Conservation (phyloP, 2,888 invertebrate genomes). For the Halictus quadricinctus region DNA sequence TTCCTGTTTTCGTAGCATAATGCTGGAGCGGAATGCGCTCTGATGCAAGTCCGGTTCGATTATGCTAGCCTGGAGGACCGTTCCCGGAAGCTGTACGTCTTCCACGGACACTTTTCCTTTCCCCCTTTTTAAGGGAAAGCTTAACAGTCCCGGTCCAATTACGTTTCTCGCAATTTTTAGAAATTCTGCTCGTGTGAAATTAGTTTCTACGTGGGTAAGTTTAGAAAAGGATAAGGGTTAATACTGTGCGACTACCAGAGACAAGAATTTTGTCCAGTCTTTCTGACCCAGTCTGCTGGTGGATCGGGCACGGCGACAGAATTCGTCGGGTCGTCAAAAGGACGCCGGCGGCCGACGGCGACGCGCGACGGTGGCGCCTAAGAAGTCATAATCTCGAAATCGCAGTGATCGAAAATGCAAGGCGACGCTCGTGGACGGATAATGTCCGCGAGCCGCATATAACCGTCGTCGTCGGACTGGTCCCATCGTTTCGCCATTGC, state of each 20-base stretch:
- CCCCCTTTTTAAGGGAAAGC: slow-evolving; percentile 5
- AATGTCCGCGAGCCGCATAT: slow-evolving; percentile 28
- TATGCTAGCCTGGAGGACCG: not conserved
- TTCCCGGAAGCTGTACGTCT: slow-evolving; percentile 42
- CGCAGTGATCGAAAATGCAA: slow-evolving; percentile 42
- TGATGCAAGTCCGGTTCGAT: slow-evolving; percentile 32
- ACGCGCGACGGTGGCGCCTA: slow-evolving; percentile 41
- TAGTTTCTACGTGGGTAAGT: too few relatives aligned
- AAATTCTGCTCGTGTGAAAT: too few relatives aligned
- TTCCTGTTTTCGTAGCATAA: slow-evolving; percentile 10
- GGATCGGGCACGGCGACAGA: not conserved
- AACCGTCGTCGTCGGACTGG: not conserved
- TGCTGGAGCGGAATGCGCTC: not conserved
- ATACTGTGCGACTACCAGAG: too few relatives aligned
- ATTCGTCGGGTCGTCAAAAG: slow-evolving; percentile 3
- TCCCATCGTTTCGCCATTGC: slow-evolving; percentile 23
- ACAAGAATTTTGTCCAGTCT: not conserved
- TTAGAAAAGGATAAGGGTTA: too few relatives aligned
- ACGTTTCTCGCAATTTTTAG: not conserved
- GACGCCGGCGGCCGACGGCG: slow-evolving; percentile 20
- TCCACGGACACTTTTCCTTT: slow-evolving; percentile 14
- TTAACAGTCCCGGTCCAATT: not conserved
- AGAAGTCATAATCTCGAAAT: slow-evolving; percentile 36
- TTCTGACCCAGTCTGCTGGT: not conserved
- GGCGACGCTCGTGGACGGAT: slow-evolving; percentile 28